These are phyloP conservation scores for Anguilla obscura DNA, from an alignment of 2,797 vertebrate species.

Conservation along the genomic window DNA sequence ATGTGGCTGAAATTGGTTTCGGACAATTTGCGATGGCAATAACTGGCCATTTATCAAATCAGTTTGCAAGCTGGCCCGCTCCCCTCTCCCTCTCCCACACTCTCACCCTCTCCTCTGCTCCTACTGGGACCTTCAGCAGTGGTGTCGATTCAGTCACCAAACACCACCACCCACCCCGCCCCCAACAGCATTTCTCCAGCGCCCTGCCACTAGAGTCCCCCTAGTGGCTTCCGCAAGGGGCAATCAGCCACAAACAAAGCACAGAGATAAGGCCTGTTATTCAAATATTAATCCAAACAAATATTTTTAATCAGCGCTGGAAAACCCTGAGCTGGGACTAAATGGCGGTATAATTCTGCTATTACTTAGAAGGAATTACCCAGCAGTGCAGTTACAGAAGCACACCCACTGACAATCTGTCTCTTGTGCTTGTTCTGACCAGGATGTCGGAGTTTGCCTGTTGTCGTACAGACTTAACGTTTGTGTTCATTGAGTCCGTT, in stretches of 20 bases:
- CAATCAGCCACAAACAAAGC: not conserved
- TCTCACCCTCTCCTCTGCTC: conserved; percentile 35
- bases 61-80: conserved; percentile 66
- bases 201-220: not conserved
- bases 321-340: not conserved
- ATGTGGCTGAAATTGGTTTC: conserved; percentile 87
- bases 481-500: not conserved
- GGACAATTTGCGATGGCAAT: conserved; percentile 90
- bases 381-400: not conserved
- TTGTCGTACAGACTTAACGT: not conserved
- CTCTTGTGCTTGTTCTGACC: not conserved
- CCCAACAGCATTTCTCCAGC: not conserved
- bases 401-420: not conserved
- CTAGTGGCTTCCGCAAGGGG: not conserved
- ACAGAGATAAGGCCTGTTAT: not conserved
- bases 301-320: not conserved
- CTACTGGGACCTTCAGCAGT: conserved; percentile 21
- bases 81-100: conserved; percentile 46
- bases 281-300: not conserved
- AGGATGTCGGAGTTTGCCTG: not conserved
- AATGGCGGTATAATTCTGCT: not conserved
- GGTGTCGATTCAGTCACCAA: not conserved
- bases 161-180: not conserved
- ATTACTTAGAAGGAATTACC: not conserved
- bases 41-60: conserved; percentile 89